Percentiles rank a stretch among this genome's conserved stretches.
Evolutionary conservation across 2,888 invertebrate species (phyloP).

Genomic region (Apantesis nais): DNA sequence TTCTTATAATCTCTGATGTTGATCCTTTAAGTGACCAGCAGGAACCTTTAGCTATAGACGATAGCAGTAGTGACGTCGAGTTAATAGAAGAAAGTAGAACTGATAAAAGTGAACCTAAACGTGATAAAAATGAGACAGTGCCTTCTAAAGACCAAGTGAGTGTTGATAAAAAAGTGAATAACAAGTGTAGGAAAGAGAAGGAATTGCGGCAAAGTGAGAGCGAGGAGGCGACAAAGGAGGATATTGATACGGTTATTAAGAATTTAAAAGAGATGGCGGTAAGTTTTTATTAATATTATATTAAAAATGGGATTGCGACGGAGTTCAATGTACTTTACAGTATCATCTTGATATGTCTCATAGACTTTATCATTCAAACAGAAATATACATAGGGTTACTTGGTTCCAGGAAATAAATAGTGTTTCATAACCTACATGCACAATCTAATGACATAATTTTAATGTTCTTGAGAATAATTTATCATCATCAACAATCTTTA

Average conservation of each 20-base stretch:
- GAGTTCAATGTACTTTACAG: background rate
- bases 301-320: too few species aligned
- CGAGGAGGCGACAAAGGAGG: slow-evolving; percentile 67
- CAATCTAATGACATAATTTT: too few species aligned
- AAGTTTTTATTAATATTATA: slow-evolving; percentile 29
- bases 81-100: slow-evolving; percentile 68
- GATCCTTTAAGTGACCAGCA: slow-evolving; percentile 70
- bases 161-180: slow-evolving; percentile 56
- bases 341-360: background rate
- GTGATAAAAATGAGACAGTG: slow-evolving; percentile 67
- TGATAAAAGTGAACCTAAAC: slow-evolving; percentile 66
- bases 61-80: slow-evolving; percentile 83
- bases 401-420: background rate
- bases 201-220: slow-evolving; percentile 51
- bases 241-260: slow-evolving; percentile 72
- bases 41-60: slow-evolving; percentile 73
- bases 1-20: slow-evolving; percentile 73
- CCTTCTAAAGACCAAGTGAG: slow-evolving; percentile 72
- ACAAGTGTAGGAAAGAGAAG: slow-evolving; percentile 50
- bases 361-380: background rate
- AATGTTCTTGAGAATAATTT: too few species aligned
- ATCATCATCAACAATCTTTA: too few species aligned
- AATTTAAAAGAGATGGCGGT: slow-evolving; percentile 79
- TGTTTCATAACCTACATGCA: background rate
- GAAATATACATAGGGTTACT: background rate